Conservation (phyloP, 1,140 invertebrate species). For the Drosophila carrolli region DNA sequence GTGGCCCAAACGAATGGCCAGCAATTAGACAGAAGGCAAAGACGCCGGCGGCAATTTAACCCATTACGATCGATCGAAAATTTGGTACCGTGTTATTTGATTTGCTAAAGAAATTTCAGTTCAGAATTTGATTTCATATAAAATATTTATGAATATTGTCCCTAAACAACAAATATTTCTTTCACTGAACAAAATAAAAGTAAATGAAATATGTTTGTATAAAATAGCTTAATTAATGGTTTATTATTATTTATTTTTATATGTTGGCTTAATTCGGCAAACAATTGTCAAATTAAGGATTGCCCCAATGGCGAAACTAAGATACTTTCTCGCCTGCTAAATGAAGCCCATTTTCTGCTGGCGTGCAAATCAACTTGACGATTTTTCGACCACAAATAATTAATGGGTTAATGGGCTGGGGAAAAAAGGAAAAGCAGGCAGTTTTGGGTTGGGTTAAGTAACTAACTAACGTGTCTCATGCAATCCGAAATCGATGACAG, state of each 20-base stretch:
- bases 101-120: neutral
- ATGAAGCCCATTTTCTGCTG: neutral
- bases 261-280: neutral
- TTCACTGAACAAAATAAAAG: too few species aligned
- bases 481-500: conserved; percentile 44
- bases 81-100: neutral
- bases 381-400: conserved; percentile 27
- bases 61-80: neutral
- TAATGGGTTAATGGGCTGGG: conserved; percentile 29
- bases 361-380: neutral
- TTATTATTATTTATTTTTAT: too few species aligned
- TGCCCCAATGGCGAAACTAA: neutral
- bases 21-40: conserved; percentile 67
- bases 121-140: too few species aligned
- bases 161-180: too few species aligned
- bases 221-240: too few species aligned
- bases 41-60: conserved; percentile 20
- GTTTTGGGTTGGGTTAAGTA: conserved; percentile 33
- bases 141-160: too few species aligned
- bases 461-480: conserved; percentile 48
- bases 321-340: too few species aligned
- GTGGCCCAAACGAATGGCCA: conserved; percentile 68
- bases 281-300: neutral
- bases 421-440: conserved; percentile 5
- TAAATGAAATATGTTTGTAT: too few species aligned